phyloP scores from a whole-genome alignment of 2,888 invertebrate genomes.

The Gryllus longicercus region DNA sequence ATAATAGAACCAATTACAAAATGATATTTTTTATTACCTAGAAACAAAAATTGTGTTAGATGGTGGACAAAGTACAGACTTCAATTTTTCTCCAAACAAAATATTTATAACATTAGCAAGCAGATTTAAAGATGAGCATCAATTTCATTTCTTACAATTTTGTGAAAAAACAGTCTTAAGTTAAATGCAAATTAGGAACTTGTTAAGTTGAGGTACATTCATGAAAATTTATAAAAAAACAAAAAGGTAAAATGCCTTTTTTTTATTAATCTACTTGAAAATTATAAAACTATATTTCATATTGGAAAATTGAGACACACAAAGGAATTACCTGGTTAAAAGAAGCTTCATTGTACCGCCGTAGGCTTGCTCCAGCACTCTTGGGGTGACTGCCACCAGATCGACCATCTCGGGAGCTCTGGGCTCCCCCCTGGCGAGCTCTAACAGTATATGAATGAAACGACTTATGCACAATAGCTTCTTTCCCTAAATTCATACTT shows the following conservation, averaged over 20 bases:
- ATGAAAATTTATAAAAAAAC: too few relatives aligned
- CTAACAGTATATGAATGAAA: constrained; percentile 81
- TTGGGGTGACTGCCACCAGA: constrained; percentile 61
- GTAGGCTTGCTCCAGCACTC: constrained; percentile 75
- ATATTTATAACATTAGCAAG: neutral
- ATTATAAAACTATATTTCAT: neutral
- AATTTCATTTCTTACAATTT: too few relatives aligned
- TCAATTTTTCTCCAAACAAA: too few relatives aligned
- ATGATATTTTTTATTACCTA: too few relatives aligned
- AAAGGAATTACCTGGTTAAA: constrained; percentile 60
- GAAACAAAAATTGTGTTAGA: too few relatives aligned
- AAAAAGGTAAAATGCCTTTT: neutral
- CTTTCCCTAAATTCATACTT: constrained; percentile 46
- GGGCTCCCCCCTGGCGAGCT: constrained; percentile 77
- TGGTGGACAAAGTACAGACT: too few relatives aligned
- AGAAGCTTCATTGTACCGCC: constrained; percentile 75
- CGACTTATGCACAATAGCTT: constrained; percentile 68
- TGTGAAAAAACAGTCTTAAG: too few relatives aligned
- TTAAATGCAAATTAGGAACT: too few relatives aligned
- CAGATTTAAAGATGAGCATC: neutral
- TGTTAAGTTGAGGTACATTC: too few relatives aligned
- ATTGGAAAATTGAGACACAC: neutral
- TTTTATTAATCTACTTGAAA: neutral
- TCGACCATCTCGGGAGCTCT: constrained; percentile 62
- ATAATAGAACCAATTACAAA: neutral